These are phyloP conservation scores for Harpagoxenus sublaevis DNA, from an alignment of 2,888 invertebrate genomes.

Conservation along the genomic window DNA sequence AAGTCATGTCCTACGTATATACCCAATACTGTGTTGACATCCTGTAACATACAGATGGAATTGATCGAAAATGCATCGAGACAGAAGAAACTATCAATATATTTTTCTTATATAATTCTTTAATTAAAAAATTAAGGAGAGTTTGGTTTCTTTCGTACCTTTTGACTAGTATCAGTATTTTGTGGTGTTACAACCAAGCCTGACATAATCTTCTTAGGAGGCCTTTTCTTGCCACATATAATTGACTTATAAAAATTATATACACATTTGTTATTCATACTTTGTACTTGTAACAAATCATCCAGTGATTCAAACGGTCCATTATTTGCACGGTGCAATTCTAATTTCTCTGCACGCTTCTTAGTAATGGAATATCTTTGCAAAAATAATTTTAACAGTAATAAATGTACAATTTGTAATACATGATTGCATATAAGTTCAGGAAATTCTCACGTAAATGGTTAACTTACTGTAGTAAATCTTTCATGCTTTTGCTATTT, in stretches of 20 bases:
- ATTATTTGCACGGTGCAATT: background rate
- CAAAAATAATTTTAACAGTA: background rate
- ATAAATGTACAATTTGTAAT: background rate
- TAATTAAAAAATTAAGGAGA: background rate
- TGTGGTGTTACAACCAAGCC: slow-evolving; percentile 18
- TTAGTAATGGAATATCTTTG: slow-evolving; percentile 36
- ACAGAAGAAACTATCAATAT: background rate
- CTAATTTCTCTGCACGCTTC: slow-evolving; percentile 17
- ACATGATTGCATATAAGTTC: background rate
- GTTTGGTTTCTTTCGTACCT: slow-evolving; percentile 5
- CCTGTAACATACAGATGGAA: slow-evolving; percentile 24
- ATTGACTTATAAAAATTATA: slow-evolving; percentile 4
- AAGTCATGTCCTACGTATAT: slow-evolving; percentile 51
- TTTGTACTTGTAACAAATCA: slow-evolving; percentile 28
- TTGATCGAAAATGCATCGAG: background rate
- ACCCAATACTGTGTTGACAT: slow-evolving; percentile 47
- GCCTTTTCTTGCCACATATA: background rate
- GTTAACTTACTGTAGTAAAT: slow-evolving; percentile 46
- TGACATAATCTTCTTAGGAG: background rate
- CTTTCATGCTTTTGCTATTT: slow-evolving; percentile 7
- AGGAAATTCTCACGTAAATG: background rate
- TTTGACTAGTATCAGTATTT: background rate
- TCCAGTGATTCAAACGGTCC: slow-evolving; percentile 46
- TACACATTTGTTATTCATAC: background rate
- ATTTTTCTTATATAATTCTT: background rate